Evolutionary conservation across 2,113 vertebrate genomes (phyloP), one percentile per base, ranked within the genome.

Genomic region (Hemicordylus capensis): DNA sequence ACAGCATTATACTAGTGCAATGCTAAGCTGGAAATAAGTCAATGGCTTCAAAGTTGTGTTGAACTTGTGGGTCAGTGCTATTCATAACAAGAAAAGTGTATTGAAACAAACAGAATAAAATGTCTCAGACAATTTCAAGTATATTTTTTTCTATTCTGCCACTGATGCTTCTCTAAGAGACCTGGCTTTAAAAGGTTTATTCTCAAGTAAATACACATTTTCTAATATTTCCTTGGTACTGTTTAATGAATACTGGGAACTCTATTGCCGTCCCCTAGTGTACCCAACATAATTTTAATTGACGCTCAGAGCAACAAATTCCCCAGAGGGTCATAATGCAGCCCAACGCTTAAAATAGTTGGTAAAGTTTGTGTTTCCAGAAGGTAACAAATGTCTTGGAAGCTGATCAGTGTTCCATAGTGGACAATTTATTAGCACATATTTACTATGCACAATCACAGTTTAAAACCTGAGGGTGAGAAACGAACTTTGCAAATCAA

Each of bases 331-430:
- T 26, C 42, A 80, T 59, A 67, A 75, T 39, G 34, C 12, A 69
- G 63, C 15, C 77, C 74, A 83, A 17, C 19, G n/a, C 22, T 78
- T 58, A 66, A 4, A 72, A 70, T 83, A 7, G 63, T 54, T 89
- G 78, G 12, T 76, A 39, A 73, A 44, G 14, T 31, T 76, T 54
- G 56, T 19, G 7, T 88, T 80, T 79, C 48, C 48, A 28, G 48
- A 37, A 81, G 77, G 17, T 8, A 74, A 77, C 82, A 74, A 78
- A 59, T n/a, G 17, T 46, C 61, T n/a, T 26, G 73, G 10, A 87
- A 63, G 80, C 74, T 84, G 39, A 90, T 63, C 80, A 76, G 72
- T 54, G n/a, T 73, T 59, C 28, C 6, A 42, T 26, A 69, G 9
- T 37, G 87, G 6, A 20, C 2, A 80, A n/a, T 31, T 42, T 46